phyloP scores from a whole-genome alignment of 2,888 invertebrate genomes.

The Thera britannica region DNA sequence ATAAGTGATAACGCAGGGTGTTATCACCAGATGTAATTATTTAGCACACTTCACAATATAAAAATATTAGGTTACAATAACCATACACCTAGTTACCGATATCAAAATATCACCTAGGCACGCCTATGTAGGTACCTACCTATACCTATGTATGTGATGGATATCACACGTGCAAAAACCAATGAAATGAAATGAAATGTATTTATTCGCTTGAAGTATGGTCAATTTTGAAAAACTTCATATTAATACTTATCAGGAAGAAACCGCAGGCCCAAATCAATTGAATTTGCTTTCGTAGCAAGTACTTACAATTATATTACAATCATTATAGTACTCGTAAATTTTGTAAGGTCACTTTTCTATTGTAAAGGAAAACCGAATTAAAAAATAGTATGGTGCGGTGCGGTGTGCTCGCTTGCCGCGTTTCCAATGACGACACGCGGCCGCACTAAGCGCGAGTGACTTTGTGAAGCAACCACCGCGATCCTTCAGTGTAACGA shows the following conservation, averaged over 20 bases:
- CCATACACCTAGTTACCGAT: neutral
- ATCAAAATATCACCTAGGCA: too few relatives aligned
- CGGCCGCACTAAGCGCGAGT: conserved; percentile 42
- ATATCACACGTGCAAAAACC: conserved; percentile 7
- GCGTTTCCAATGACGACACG: conserved; percentile 51
- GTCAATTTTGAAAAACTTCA: too few relatives aligned
- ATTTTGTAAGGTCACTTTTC: conserved; percentile 4
- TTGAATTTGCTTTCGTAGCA: conserved; percentile 13
- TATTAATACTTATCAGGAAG: conserved; percentile 1
- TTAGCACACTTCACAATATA: neutral
- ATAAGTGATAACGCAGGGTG: conserved; percentile 6
- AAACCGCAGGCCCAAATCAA: conserved; percentile 11
- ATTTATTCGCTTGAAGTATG: too few relatives aligned
- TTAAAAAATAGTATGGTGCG: conserved; percentile 14
- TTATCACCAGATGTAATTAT: conserved; percentile 23
- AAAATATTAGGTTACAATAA: neutral
- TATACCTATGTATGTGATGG: too few relatives aligned
- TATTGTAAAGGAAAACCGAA: conserved; percentile 19
- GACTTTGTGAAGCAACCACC: conserved; percentile 46
- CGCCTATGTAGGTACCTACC: neutral
- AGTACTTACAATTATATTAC: neutral
- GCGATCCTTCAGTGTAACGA: conserved; percentile 67
- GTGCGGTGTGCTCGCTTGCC: conserved; percentile 18
- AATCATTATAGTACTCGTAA: conserved; percentile 16
- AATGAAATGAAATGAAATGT: too few relatives aligned